Conservation (phyloP, 2,113 vertebrate genomes). For the Spermophilus dauricus region DNA sequence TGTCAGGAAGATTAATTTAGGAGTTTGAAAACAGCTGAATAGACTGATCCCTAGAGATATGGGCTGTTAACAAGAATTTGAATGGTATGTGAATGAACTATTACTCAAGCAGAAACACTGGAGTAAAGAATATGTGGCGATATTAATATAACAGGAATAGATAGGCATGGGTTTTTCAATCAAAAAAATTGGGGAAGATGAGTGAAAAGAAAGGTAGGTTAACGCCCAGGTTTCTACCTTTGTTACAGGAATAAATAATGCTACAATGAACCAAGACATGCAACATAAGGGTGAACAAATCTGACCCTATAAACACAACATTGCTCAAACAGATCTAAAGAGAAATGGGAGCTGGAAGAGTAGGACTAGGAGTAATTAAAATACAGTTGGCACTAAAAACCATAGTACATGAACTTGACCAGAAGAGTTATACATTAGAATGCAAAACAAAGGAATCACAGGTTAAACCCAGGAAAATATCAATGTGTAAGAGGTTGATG, state of each 20-base stretch:
- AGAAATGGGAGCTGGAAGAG: not conserved
- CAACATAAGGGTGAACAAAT: not conserved
- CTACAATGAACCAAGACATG: not conserved
- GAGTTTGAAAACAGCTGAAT: not conserved
- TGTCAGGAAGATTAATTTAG: not conserved
- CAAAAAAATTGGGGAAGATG: not conserved
- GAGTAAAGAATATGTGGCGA: not conserved
- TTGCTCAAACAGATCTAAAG: not conserved
- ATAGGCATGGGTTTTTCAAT: not conserved
- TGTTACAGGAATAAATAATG: not conserved
- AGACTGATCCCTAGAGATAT: not conserved
- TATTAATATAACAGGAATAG: not conserved
- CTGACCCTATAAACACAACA: not conserved
- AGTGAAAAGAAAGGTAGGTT: not conserved
- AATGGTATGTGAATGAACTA: not conserved
- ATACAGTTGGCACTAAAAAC: not conserved
- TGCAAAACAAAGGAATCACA: not conserved
- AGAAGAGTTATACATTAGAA: not conserved
- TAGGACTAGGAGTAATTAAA: not conserved
- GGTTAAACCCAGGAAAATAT: not conserved
- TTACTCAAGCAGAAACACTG: not conserved
- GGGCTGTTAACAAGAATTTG: not conserved
- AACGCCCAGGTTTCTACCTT: not conserved
- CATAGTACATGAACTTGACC: not conserved
- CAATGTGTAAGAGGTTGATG: not conserved